phyloP scores from a whole-genome alignment of 2,797 vertebrate genomes.

The Jordanella pulchra region DNA sequence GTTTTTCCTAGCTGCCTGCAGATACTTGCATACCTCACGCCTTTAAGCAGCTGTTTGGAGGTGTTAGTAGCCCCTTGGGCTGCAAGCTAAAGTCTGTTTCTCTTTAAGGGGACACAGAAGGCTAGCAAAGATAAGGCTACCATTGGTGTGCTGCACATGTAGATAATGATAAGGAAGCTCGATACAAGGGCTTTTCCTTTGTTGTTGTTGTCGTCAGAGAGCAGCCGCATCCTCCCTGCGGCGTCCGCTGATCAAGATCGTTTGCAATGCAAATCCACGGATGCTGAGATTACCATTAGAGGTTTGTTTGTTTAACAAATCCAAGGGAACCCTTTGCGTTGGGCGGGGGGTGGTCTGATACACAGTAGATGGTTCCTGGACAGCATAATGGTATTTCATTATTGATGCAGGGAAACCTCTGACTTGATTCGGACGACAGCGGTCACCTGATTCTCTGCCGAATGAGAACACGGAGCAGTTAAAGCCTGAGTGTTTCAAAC shows the following conservation, averaged over 20 bases:
- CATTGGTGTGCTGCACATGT: constrained; percentile 40
- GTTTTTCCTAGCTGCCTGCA: constrained; percentile 17
- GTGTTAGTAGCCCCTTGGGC: constrained; percentile 20
- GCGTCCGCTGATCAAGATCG: constrained; percentile 57
- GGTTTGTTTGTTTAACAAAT: constrained; percentile 74
- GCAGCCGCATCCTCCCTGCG: constrained; percentile 32
- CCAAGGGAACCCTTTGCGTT: constrained; percentile 45
- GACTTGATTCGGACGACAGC: constrained; percentile 31
- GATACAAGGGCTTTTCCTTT: constrained; percentile 51
- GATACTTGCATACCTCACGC: constrained; percentile 15
- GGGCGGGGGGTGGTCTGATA: constrained; percentile 9
- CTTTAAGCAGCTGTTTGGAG: constrained; percentile 9
- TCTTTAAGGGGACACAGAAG: constrained; percentile 65
- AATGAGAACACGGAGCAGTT: constrained; percentile 18
- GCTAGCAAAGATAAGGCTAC: constrained; percentile 66
- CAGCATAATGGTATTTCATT: constrained; percentile 32
- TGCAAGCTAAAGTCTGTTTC: constrained; percentile 17
- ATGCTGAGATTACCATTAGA: constrained; percentile 62
- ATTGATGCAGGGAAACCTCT: constrained; percentile 25
- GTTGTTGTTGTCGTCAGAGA: constrained; percentile 49
- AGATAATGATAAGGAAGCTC: constrained; percentile 35
- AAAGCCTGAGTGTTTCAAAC: neutral
- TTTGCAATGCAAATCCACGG: constrained; percentile 78
- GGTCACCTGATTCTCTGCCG: constrained; percentile 35
- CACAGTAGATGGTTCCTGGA: constrained; percentile 47